Evolutionary conservation across 2,888 invertebrate species (phyloP).

Genomic region (Pseudococcus jackbeardsleyi): DNA sequence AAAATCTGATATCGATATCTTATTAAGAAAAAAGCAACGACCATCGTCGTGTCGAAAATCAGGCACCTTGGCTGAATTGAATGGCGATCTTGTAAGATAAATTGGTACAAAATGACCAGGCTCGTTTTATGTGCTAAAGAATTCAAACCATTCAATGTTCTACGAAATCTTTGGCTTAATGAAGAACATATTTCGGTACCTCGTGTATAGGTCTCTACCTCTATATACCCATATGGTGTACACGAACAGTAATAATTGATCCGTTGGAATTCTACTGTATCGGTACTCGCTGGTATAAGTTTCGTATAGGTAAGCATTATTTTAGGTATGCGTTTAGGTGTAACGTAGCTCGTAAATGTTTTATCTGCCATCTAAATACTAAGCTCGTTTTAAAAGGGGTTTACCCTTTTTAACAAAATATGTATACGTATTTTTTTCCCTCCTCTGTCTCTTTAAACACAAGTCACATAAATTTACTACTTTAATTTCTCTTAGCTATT

Average conservation of each 20-base stretch:
- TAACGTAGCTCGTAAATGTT: slow-evolving; percentile 22
- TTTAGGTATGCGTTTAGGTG: slow-evolving; percentile 13
- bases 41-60: not conserved
- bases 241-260: slow-evolving; percentile 37
- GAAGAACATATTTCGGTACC: slow-evolving; percentile 6
- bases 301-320: slow-evolving; percentile 45
- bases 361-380: slow-evolving; percentile 32
- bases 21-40: not conserved
- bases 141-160: not conserved
- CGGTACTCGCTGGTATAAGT: slow-evolving; percentile 25
- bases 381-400: slow-evolving; percentile 11
- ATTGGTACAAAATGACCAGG: not conserved
- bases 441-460: not conserved
- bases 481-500: not conserved
- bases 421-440: not conserved
- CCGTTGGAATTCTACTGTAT: slow-evolving; percentile 25
- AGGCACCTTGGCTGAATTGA: not conserved
- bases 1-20: not conserved
- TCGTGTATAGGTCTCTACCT: not conserved
- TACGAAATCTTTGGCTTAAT: not conserved
- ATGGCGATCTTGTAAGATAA: not conserved
- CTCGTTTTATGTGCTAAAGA: not conserved
- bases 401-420: slow-evolving; percentile 2
- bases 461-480: not conserved
- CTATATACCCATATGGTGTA: not conserved